These are phyloP conservation scores for Strix uralensis DNA, from an alignment of 2,113 vertebrate genomes.

Conservation along the genomic window DNA sequence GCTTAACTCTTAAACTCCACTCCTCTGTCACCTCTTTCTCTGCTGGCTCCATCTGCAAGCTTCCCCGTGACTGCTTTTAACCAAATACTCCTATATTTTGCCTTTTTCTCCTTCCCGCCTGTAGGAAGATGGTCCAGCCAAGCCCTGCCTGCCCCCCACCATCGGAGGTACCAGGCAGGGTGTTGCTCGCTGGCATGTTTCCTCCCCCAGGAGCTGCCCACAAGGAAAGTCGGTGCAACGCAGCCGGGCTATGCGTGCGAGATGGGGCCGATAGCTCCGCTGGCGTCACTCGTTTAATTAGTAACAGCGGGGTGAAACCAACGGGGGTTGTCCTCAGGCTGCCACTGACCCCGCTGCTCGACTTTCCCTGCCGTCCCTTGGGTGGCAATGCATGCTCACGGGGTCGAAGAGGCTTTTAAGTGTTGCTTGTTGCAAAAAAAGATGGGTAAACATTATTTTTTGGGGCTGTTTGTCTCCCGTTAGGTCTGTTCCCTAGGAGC, in stretches of 20 bases:
- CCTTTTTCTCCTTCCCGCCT: neutral
- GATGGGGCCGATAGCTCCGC: neutral
- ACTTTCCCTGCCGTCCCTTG: accelerated
- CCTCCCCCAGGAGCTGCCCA: neutral
- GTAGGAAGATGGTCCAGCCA: neutral
- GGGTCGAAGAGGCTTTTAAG: neutral
- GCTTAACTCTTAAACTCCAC: neutral
- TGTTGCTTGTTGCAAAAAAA: accelerated
- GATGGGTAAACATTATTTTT: accelerated
- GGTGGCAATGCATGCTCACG: accelerated
- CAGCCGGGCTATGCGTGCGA: accelerated
- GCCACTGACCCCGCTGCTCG: accelerated
- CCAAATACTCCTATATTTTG: neutral
- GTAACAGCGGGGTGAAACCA: neutral
- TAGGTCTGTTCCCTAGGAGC: neutral
- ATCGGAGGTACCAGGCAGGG: accelerated
- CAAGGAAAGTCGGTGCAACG: neutral
- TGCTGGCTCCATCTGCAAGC: accelerated
- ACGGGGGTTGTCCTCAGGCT: neutral
- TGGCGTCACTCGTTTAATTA: neutral
- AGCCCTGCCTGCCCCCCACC: accelerated
- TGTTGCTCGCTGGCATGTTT: neutral
- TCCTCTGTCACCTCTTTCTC: neutral
- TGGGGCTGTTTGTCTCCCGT: accelerated
- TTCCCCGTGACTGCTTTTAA: neutral